Evolutionary conservation across 2,888 invertebrate genomes (phyloP).

Genomic region (Callinectes sapidus): DNA sequence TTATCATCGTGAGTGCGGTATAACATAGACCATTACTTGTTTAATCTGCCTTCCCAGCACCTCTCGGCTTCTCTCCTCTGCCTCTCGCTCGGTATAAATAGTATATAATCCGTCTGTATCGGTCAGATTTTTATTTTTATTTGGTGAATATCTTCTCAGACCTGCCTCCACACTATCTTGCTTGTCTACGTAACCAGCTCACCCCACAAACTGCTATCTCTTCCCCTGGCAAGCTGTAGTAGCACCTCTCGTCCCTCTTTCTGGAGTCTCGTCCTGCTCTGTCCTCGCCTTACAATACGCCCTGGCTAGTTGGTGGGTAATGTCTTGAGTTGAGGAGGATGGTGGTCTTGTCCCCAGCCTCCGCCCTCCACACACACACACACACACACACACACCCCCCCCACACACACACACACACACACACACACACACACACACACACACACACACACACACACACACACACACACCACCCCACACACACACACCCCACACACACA

Average conservation of each 20-base stretch:
- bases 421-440: constrained; percentile 41
- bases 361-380: constrained; percentile 29
- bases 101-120: constrained; percentile 34
- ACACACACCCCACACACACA: constrained; percentile 32
- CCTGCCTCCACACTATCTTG: constrained; percentile 27
- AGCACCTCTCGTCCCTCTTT: background rate
- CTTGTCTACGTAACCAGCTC: constrained; percentile 36
- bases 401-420: constrained; percentile 38
- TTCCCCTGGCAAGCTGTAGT: constrained; percentile 9
- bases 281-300: background rate
- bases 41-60: constrained; percentile 41
- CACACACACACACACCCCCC: constrained; percentile 26
- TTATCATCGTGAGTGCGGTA: constrained; percentile 66
- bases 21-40: constrained; percentile 38
- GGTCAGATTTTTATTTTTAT: background rate
- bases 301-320: constrained; percentile 32
- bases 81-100: constrained; percentile 29
- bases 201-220: background rate
- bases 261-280: constrained; percentile 20
- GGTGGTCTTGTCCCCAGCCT: constrained; percentile 28
- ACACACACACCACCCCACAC: constrained; percentile 3
- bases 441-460: constrained; percentile 10
- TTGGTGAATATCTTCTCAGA: constrained; percentile 17
- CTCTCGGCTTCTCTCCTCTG: constrained; percentile 27
- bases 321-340: constrained; percentile 7